Base-by-base conservation (phyloP, 2,888 invertebrate genomes). In the Polydrusus tereticollis region DNA sequence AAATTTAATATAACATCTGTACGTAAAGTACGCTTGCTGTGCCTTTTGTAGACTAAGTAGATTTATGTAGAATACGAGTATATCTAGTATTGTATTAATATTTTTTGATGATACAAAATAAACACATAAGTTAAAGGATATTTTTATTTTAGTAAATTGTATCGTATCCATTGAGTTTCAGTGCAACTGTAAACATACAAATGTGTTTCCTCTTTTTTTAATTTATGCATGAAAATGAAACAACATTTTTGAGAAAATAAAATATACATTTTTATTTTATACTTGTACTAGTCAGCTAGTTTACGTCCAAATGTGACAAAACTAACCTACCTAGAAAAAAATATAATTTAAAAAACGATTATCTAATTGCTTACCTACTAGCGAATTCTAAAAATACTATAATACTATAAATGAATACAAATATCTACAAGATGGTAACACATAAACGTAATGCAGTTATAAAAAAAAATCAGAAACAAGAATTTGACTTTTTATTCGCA, bases 21-120 rank as follows among this genome's bases (percentile, higher is more conserved):
- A 84, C 84, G 80, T 80, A 82, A 82, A 84, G 85, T 85, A 85
- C 85, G 83, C 85, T 85, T 85, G 83, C 84, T 85, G 85, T 85
- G 85, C 85, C 85, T 85, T 85, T 83, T 79, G 80, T 83, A 84
- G 82, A 78, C 69, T 79, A 80, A 79, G 73, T 78, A 78, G 81
- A 80, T 45, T 67, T 67, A 67, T 75, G 77, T 83, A 83, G 81
- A 80, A 69, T 75, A 74, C 82, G n/a, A n/a, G n/a, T n/a, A 12
- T 36, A 82, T 81, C 79, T 81, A 81, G 80, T 80, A 83, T 73
- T 85, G 83, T 85, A 85, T 82, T 81, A 73, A 82, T 84, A 84
- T 84, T 84, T 85, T 85, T 84, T 81, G 82, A 84, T 81, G 59
- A 67, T 59, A 50, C 47, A 26, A 26, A 50, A 50, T 50, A 50